These are phyloP conservation scores for Lucilia cuprina DNA, from an alignment of 1,140 invertebrate species.

Conservation along the genomic window DNA sequence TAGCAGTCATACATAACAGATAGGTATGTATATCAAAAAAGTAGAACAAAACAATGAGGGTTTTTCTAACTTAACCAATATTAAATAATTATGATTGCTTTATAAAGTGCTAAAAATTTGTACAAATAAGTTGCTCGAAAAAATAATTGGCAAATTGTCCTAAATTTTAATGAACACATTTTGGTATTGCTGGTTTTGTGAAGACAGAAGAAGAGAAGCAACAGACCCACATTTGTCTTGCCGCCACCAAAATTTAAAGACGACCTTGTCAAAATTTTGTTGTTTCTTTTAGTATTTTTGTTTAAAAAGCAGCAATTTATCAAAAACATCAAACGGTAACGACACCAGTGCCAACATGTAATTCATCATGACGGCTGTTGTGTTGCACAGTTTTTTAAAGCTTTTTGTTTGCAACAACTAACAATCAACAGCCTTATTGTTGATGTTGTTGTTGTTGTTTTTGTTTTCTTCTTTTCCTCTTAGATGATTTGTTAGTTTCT, in stretches of 20 bases:
- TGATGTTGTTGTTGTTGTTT: background rate
- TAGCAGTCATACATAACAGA: background rate
- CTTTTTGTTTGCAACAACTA: background rate
- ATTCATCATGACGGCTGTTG: conserved; percentile 2
- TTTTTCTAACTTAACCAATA: too few relatives aligned
- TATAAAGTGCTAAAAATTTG: too few relatives aligned
- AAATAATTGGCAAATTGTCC: conserved; percentile 47
- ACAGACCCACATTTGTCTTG: background rate
- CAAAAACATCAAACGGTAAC: conserved; percentile 49
- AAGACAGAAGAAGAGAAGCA: background rate
- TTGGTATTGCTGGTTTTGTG: conserved; percentile 48
- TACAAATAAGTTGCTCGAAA: background rate
- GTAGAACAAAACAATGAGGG: too few relatives aligned
- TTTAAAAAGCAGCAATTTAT: conserved; percentile 22
- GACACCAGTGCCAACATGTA: conserved; percentile 51
- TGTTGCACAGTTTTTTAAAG: background rate
- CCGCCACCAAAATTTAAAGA: background rate
- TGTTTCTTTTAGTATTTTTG: background rate
- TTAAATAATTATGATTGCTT: too few relatives aligned
- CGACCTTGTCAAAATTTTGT: conserved; percentile 19
- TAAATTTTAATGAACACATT: conserved; percentile 51
- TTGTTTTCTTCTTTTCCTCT: background rate
- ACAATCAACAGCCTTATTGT: background rate
- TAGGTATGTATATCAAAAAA: too few relatives aligned
- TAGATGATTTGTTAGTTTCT: conserved; percentile 36